Evolutionary conservation across 2,888 invertebrate species (phyloP), one percentile per base, ranked within the genome.

Genomic region (Nomada ruficornis): DNA sequence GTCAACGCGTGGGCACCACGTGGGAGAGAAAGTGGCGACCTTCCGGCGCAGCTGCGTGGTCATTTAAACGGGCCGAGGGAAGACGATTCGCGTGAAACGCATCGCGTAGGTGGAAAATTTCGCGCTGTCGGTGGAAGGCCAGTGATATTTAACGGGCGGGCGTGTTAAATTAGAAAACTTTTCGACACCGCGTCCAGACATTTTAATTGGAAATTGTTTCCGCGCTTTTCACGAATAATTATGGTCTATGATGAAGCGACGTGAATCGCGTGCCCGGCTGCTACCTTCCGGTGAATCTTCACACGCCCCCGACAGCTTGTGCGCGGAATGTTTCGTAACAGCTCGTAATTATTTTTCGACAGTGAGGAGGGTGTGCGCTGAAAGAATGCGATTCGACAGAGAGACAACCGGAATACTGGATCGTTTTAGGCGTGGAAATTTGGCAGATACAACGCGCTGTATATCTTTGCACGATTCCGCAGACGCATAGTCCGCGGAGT

Each of bases 161-260:
- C 80, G 67, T 67, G 80, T 80, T 78, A 80, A 80, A 78, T 78
- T 72, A 78, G 67, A 68, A 62, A 78, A 80, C 77, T 80, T 80
- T 36, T 77, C 79, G 77, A 70, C 78, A 42, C 26, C 18, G 50
- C 60, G 65, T 54, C 77, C 62, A 77, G 80, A 80, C 80, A 59
- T 80, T 80, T 77, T 80, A 80, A 80, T 80, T 80, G 70, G 60
- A 80, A 80, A 80, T 77, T 80, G 80, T 80, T 80, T 67, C 71
- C 67, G 44, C 55, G 78, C 78, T 80, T 80, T 72, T 54, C 80
- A 67, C 42, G 57, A 71, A 68, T 78, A 78, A 80, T 80, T 63
- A 80, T 59, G 57, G 63, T 63, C 71, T 67, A 63, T 68, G 78
- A 55, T 68, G 78, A 55, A 60, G 47, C 65, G 77, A 52, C 77